phyloP scores from a whole-genome alignment of 2,797 vertebrate species.

The Coracias cyanogaster region DNA sequence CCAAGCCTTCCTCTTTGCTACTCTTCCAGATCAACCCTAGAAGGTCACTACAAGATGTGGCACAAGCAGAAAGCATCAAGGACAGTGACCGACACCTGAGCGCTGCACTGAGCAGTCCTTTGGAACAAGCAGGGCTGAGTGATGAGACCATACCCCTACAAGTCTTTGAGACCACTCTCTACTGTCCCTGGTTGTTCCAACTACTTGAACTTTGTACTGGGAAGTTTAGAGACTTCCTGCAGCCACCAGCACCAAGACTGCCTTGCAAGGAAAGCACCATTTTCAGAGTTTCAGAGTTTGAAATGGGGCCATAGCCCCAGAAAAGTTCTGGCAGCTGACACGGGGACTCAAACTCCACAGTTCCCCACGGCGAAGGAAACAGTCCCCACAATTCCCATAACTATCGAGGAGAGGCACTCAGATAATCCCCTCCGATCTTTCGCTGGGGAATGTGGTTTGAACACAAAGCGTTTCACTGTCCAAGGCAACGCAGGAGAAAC shows the following conservation, averaged over 20 bases:
- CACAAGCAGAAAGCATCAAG: neutral
- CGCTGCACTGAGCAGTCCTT: accelerated
- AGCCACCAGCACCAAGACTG: neutral
- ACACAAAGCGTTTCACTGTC: neutral
- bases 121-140: neutral
- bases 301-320: neutral
- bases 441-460: neutral
- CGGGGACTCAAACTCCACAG: neutral
- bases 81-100: neutral
- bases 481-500: neutral
- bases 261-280: neutral
- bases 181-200: neutral
- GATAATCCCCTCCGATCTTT: neutral
- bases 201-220: neutral
- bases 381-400: neutral
- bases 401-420: neutral
- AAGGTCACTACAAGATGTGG: neutral
- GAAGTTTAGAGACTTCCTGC: neutral
- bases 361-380: neutral
- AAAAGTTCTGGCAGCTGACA: neutral
- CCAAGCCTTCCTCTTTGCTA: neutral
- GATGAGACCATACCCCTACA: neutral
- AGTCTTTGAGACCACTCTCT: neutral
- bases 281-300: neutral
- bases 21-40: neutral